Conservation (phyloP, 2,888 invertebrate species). For the Amphipyra tragopoginis region DNA sequence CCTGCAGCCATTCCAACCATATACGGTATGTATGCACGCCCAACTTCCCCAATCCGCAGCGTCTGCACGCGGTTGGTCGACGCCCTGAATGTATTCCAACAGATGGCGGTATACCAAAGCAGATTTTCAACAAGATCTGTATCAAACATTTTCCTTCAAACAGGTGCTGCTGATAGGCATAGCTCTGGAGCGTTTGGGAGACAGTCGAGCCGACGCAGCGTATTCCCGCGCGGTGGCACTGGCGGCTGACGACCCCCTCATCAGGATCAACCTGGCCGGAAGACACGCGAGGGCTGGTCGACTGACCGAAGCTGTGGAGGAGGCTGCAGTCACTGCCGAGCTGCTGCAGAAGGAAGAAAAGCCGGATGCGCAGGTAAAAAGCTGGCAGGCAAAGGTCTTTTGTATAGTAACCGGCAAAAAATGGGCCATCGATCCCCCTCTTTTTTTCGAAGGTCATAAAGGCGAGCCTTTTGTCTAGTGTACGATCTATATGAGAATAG, state of each 20-base stretch:
- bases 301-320: slow-evolving; percentile 68
- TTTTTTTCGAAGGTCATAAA: too few relatives aligned
- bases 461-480: too few relatives aligned
- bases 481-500: too few relatives aligned
- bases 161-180: slow-evolving; percentile 83
- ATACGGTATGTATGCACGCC: slow-evolving; percentile 67
- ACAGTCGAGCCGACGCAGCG: slow-evolving; percentile 80
- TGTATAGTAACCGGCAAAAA: too few relatives aligned
- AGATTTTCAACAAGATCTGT: too few relatives aligned
- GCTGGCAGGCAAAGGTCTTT: too few relatives aligned
- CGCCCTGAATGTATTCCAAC: too few relatives aligned
- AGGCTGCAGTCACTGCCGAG: slow-evolving; percentile 66
- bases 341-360: slow-evolving; percentile 69
- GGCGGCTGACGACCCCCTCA: slow-evolving; percentile 75
- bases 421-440: too few relatives aligned
- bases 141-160: neutral
- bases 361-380: slow-evolving; percentile 73
- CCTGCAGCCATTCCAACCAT: slow-evolving; percentile 77
- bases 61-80: too few relatives aligned
- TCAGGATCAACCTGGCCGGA: slow-evolving; percentile 80
- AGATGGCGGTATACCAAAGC: too few relatives aligned
- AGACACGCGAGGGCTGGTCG: slow-evolving; percentile 77
- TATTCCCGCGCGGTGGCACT: slow-evolving; percentile 74
- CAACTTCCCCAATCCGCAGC: too few relatives aligned
- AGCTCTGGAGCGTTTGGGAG: slow-evolving; percentile 79